Evolutionary conservation across 2,797 vertebrate genomes (phyloP).

Genomic region (Stomatorhinus walkeri): DNA sequence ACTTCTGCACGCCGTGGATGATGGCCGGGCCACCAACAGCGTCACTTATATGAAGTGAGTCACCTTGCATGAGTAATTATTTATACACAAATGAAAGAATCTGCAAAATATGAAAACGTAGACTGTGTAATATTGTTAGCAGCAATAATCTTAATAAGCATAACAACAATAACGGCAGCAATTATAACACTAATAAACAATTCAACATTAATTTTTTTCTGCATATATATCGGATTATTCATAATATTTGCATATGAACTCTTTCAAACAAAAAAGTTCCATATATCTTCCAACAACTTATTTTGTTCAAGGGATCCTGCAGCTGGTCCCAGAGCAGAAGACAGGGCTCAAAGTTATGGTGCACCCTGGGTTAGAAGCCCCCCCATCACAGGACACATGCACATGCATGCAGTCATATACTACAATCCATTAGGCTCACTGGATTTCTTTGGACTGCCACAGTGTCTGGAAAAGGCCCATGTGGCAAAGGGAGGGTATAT

Average conservation of each 20-base stretch:
- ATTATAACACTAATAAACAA: not conserved
- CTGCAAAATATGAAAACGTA: not conserved
- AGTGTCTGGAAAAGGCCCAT: not conserved
- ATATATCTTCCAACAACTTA: not conserved
- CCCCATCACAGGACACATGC: not conserved
- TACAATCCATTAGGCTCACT: not conserved
- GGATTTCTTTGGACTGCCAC: not conserved
- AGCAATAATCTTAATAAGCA: not conserved
- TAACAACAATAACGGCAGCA: not conserved
- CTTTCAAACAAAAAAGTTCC: not conserved
- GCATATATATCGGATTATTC: not conserved
- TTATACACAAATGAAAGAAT: not conserved
- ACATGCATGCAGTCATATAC: not conserved
- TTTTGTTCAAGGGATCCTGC: not conserved
- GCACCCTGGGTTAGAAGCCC: not conserved
- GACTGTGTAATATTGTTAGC: not conserved
- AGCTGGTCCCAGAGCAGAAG: not conserved
- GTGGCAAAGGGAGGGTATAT: not conserved
- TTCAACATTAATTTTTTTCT: not conserved
- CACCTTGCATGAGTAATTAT: not conserved
- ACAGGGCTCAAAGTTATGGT: not conserved
- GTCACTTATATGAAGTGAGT: not conserved
- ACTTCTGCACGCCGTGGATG: not conserved
- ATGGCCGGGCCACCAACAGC: not conserved
- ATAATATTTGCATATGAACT: not conserved